Percentiles rank a stretch among this genome's conserved stretches.
phyloP scores from a whole-genome alignment of 2,113 vertebrate species.

The Salvator merianae region DNA sequence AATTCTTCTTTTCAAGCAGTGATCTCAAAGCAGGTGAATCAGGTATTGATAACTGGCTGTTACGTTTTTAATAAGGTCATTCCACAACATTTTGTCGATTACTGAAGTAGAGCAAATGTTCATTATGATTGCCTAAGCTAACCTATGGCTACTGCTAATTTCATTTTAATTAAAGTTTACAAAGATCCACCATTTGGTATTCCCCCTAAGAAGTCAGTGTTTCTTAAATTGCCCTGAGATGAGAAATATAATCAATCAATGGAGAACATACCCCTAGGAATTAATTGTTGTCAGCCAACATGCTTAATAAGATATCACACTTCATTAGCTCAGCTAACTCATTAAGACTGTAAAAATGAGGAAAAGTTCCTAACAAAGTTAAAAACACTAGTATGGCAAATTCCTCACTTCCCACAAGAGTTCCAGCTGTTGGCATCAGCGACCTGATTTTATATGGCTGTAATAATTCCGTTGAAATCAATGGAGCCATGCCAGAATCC shows the following conservation, averaged over 20 bases:
- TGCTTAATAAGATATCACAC: conserved; percentile 54
- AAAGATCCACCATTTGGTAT: conserved; percentile 33
- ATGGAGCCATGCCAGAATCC: background rate
- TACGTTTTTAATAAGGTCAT: conserved; percentile 20
- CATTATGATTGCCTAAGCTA: conserved; percentile 24
- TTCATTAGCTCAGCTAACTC: conserved; percentile 57
- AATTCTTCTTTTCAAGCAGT: background rate
- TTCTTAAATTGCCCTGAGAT: conserved; percentile 34
- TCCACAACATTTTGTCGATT: conserved; percentile 12
- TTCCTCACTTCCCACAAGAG: background rate
- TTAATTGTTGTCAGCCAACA: conserved; percentile 58
- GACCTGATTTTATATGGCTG: background rate
- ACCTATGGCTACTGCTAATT: conserved; percentile 38
- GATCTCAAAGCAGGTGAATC: background rate
- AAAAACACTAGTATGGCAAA: conserved; percentile 36
- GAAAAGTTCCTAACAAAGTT: conserved; percentile 39
- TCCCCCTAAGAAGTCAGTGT: conserved; percentile 36
- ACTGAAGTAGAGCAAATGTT: conserved; percentile 19
- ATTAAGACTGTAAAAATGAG: conserved; percentile 47
- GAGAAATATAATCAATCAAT: conserved; percentile 55
- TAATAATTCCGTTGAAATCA: background rate
- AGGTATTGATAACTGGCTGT: conserved; percentile 9
- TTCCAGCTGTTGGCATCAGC: background rate
- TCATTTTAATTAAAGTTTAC: conserved; percentile 42
- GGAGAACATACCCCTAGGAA: conserved; percentile 36